Conservation (phyloP, 2,797 vertebrate genomes). For the Helarctos malayanus region DNA sequence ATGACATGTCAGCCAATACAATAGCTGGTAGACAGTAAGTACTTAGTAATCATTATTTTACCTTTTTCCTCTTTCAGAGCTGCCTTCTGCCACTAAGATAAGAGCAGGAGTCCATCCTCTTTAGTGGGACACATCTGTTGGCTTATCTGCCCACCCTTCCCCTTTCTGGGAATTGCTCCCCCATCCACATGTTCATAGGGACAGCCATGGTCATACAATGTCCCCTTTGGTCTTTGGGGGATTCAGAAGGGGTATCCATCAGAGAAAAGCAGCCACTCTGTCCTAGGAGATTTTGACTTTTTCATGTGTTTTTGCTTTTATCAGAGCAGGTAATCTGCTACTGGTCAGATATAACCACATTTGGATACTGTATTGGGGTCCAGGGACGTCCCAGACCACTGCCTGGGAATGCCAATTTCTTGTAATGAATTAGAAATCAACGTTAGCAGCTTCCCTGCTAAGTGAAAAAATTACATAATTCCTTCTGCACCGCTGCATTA, state of each 20-base stretch:
- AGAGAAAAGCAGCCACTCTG: neutral
- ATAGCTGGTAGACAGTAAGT: neutral
- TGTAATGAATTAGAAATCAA: slow-evolving; percentile 81
- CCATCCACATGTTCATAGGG: neutral
- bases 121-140: neutral
- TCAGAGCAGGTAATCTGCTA: slow-evolving; percentile 74
- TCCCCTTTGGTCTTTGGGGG: slow-evolving; percentile 49
- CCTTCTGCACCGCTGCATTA: slow-evolving; percentile 71
- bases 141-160: neutral
- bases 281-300: slow-evolving; percentile 20
- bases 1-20: neutral
- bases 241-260: neutral
- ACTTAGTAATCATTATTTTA: neutral
- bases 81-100: neutral
- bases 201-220: neutral
- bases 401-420: slow-evolving; percentile 76
- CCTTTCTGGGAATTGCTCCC: neutral
- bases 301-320: slow-evolving; percentile 65
- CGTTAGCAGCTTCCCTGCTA: slow-evolving; percentile 45
- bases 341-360: slow-evolving; percentile 46
- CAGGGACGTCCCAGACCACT: slow-evolving; percentile 55
- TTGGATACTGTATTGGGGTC: slow-evolving; percentile 54
- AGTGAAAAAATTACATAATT: slow-evolving; percentile 75
- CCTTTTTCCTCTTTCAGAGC: neutral
- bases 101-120: neutral